Evolutionary conservation across 2,113 vertebrate species (phyloP), one percentile per base, ranked within the genome.

Genomic region (Romanogobio albipinnatus): DNA sequence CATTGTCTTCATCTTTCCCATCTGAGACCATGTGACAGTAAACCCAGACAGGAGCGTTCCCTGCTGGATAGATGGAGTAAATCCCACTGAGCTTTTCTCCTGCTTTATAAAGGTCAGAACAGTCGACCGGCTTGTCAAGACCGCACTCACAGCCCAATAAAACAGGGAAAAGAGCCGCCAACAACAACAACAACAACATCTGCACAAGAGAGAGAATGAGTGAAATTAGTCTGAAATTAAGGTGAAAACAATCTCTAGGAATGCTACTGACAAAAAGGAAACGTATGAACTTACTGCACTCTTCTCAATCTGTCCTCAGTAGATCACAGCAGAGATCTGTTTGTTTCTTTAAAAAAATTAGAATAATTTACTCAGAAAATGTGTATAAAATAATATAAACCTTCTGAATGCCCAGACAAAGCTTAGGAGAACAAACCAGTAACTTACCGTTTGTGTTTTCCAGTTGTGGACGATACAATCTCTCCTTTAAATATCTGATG

Each of bases 91-190:
- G 29, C 29, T 29, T 29, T 29, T 29, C 29, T 29, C 29, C 29
- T 29, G 29, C 29, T 29, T 29, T 29, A 29, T 29, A 29, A 29
- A 29, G 29, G 6, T 91, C 90, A 39, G 89, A 87, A 1, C 91
- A 93, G 88, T 93, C 91, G 3, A 61, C 2, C 15, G 87, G 90
- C 39, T 76, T 71, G 14, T 33, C 22, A n/a, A 5, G 8, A 70
- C 22, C 9, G 2, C 76, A 78, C 10, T 78, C 33, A 59, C 29
- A n/a, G 19, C 53, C 29, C 29, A 78, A 9, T 14, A 58, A 0
- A 39, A 61, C 76, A 9, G 36, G 76, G 0, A 61, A 0, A 22
- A 79, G 53, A 24, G 56, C 22, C 0, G 3, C 22, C 19, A 78
- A 1, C 17, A 36, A 33, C 33, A 78, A 1, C 17, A 36, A 33